Evolutionary conservation across 2,113 vertebrate species (phyloP).

Genomic region (Etia nguti): DNA sequence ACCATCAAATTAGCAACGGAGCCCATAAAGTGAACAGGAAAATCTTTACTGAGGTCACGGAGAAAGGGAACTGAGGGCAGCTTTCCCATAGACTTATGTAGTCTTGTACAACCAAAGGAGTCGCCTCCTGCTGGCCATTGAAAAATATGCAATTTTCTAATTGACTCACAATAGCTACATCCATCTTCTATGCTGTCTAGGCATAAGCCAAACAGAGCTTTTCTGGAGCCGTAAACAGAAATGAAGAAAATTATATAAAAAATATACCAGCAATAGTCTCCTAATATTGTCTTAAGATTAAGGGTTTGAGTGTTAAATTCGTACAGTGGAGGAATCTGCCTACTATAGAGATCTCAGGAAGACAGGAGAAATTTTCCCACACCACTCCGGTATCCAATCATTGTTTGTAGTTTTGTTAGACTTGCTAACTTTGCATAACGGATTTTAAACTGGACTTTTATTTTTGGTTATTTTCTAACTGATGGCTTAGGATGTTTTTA

Average conservation of each 20-base stretch:
- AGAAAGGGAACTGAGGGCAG: neutral
- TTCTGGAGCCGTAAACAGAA: neutral
- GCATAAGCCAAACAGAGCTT: neutral
- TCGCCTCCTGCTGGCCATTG: neutral
- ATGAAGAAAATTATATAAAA: neutral
- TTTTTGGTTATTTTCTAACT: neutral
- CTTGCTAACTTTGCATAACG: neutral
- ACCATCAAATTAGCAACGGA: neutral
- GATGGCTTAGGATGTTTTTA: accelerated
- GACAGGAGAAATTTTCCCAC: accelerated
- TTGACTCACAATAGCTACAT: neutral
- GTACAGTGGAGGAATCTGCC: neutral
- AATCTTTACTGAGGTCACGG: neutral
- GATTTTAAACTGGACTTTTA: neutral
- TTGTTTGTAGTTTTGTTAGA: neutral
- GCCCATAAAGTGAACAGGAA: neutral
- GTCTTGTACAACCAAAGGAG: neutral
- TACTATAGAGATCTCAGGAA: accelerated
- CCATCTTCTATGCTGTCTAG: neutral
- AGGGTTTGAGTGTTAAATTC: accelerated
- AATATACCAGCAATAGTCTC: neutral
- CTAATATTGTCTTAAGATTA: accelerated
- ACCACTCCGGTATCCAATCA: neutral
- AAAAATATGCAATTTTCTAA: neutral
- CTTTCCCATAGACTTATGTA: neutral